Base-by-base conservation (phyloP, 1,140 invertebrate species). In the Pseudomyrmex flavicornis region DNA sequence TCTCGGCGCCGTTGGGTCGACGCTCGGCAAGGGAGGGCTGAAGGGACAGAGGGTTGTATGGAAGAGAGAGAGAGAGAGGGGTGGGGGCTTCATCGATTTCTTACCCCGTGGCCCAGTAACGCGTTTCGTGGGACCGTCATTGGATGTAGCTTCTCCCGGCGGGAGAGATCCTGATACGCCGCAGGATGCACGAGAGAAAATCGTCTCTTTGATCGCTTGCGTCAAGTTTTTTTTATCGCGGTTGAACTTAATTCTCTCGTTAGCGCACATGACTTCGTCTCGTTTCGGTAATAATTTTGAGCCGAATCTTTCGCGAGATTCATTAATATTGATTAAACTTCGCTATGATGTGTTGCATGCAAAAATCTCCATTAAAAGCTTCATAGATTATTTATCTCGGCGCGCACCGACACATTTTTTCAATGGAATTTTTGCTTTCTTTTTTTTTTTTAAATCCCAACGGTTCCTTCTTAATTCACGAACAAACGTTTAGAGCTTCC, bases 61-160 rank as follows among this genome's bases (percentile, higher is more conserved):
- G 12, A 2, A 26, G 52, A 48, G 48, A 44, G 88, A 82, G 84
- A 26, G 52, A 48, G 48, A 44, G 88, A 82, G 84, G 86, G 88
- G 90, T 89, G 91, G 92, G 89, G 87, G 93, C 93, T 93, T 93
- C 89, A 94, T 94, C 93, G 93, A 94, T 94, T 93, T 93, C 93
- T 93, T 93, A 92, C 90, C 88, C 92, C 88, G 91, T 93, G 91
- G 90, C 91, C 91, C 89, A 93, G 92, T 93, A 93, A 94, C 93
- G 90, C 84, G 76, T 89, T 86, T 91, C 73, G 85, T 87, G 80
- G 73, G 84, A 85, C 56, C 22, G 52, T 17, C 80, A 77, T 84
- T 85, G 65, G 76, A 52, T 83, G 88, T 82, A 85, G 69, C 83
- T 84, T 35, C 26, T 52, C 50, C 56, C 59, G 59, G 48, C 13